Conservation (phyloP, 2,888 invertebrate species). For the Tribolium freemani region DNA sequence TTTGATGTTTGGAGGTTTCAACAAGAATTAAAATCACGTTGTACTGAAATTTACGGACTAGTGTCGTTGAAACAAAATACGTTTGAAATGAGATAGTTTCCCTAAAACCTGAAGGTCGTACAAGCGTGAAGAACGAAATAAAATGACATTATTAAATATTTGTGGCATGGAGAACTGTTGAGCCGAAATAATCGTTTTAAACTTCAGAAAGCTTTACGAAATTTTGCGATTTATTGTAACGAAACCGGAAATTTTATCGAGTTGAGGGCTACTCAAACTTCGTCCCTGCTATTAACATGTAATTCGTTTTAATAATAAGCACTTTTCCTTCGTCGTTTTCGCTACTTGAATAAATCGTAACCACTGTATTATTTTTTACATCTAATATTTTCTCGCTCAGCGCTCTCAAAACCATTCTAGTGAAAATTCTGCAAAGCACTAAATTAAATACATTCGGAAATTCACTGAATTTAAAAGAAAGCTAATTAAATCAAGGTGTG, state of each 20-base stretch:
- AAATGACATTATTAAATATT: slow-evolving; percentile 4
- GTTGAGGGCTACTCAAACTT: background rate
- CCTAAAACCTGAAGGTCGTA: background rate
- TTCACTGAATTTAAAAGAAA: background rate
- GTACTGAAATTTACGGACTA: background rate
- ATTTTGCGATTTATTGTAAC: slow-evolving; percentile 12
- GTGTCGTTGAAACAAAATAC: background rate
- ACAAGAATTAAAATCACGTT: background rate
- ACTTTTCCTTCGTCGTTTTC: background rate
- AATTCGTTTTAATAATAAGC: slow-evolving; percentile 14
- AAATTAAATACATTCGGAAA: background rate
- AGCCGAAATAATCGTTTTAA: slow-evolving; percentile 7
- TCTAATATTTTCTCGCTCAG: background rate
- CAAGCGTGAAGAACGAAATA: slow-evolving; percentile 2
- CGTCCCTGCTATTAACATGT: background rate
- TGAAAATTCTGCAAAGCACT: background rate
- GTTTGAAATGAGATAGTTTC: background rate
- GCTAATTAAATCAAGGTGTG: background rate
- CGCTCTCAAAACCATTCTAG: background rate
- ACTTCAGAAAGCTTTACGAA: background rate
- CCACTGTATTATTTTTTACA: background rate
- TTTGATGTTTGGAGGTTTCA: background rate
- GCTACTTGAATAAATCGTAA: background rate
- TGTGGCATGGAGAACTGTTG: background rate
- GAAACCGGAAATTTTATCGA: slow-evolving; percentile 5